Base-by-base conservation (phyloP, 2,113 vertebrate genomes). In the Gadus macrocephalus region DNA sequence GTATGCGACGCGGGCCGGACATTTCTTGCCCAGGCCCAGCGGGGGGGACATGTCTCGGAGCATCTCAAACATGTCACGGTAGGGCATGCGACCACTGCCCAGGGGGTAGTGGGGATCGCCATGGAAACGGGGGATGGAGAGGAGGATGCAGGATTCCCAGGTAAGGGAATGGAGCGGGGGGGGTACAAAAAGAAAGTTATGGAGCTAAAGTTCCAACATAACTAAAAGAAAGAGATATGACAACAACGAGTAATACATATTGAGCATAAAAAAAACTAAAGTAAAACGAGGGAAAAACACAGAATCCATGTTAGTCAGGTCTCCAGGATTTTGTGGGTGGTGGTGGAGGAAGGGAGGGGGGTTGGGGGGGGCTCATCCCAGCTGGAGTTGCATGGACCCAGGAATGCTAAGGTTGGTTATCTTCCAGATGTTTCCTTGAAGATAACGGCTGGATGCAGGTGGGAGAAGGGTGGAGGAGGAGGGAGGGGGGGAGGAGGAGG, bases 1-100 rank as follows among this genome's bases (percentile, higher is more conserved):
- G 92, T 98, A 98, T 81, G 97, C 97, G 85, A 99, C 89, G 64
- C 97, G 91, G 79, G 96, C 94, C 19, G 97, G 97, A 89, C 97
- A 99, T 93, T 98, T 98, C 96, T 99, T 99, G 85, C 97, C 97
- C 89, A 99, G 93, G 90, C 97, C 97, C 88, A 99, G 94, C 42
- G 97, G 97, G 77, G 97, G 97, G 87, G 96, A 98, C 97, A 99
- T 99, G 93, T 99, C 96, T 69, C 95, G 95, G 82, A 99, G 94
- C 97, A 99, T 98, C 95, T 98, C 93, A 90, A 98, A 98, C 97
- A 99, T 99, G 90, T 98, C 94, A 78, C 88, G 94, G 94, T 96
- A 96, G 92, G 89, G 91, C 91, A 99, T 97, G 91, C 95, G 95
- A 85, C 96, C 97, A 78, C 97, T 99, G 88, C 93, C 91, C 70